Evolutionary conservation across 1,140 invertebrate species (phyloP).

Genomic region (Chironomus tepperi): DNA sequence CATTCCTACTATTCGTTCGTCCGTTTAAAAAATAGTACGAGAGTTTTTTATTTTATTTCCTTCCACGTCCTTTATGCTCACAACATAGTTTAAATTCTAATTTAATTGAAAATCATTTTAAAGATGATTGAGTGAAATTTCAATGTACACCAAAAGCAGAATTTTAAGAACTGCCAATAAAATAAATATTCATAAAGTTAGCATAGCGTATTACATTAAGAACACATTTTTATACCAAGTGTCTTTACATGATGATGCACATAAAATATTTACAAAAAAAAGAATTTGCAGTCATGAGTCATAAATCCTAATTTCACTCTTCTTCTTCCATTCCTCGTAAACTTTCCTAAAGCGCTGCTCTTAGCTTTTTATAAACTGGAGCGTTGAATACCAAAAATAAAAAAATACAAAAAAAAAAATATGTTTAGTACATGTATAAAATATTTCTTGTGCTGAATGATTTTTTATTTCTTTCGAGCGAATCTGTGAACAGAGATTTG

Average conservation of each 20-base stretch:
- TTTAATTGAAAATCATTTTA: background rate
- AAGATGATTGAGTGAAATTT: background rate
- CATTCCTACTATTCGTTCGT: background rate
- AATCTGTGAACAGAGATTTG: constrained; percentile 11
- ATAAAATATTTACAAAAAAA: constrained; percentile 20
- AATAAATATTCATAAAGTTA: too few species aligned
- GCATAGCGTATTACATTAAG: too few species aligned
- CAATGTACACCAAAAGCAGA: background rate
- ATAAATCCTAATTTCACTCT: constrained; percentile 9
- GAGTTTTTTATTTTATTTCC: background rate
- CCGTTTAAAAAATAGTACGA: too few species aligned
- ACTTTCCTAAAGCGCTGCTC: background rate
- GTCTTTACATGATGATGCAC: background rate
- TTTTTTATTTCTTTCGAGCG: constrained; percentile 14
- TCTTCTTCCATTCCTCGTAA: background rate
- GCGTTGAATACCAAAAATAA: background rate
- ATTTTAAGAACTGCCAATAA: too few species aligned
- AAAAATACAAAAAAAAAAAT: background rate
- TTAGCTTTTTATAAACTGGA: background rate
- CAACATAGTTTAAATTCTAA: constrained; percentile 3
- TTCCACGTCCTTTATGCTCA: background rate
- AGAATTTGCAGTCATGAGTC: background rate
- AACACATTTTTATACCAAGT: too few species aligned
- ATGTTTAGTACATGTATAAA: constrained; percentile 14
- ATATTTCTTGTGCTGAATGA: constrained; percentile 7